phyloP scores from a whole-genome alignment of 1,140 invertebrate species.

The Drosophila santomea region DNA sequence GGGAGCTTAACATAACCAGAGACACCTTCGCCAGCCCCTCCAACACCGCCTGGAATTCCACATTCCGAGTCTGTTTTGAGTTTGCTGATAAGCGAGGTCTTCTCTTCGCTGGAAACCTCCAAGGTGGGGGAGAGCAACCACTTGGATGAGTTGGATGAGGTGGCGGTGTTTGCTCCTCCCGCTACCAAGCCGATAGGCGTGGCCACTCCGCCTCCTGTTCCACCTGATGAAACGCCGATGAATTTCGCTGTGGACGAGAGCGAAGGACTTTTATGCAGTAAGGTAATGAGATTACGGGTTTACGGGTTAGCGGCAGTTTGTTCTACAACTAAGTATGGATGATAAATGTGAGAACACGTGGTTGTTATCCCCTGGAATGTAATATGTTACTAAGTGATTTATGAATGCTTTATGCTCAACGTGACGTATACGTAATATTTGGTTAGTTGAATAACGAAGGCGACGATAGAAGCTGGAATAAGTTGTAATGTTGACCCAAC shows the following conservation, averaged over 20 bases:
- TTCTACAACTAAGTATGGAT: slow-evolving; percentile 47
- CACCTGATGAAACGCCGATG: slow-evolving; percentile 62
- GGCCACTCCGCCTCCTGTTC: slow-evolving; percentile 7
- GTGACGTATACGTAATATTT: slow-evolving; percentile 45
- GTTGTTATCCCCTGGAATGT: slow-evolving; percentile 21
- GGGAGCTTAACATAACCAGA: slow-evolving; percentile 87
- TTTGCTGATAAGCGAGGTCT: slow-evolving; percentile 78
- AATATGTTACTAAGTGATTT: slow-evolving; percentile 29
- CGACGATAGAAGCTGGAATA: slow-evolving; percentile 42
- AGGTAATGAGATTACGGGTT: slow-evolving; percentile 79
- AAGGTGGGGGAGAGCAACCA: slow-evolving; percentile 82
- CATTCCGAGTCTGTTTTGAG: slow-evolving; percentile 75
- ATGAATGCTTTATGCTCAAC: slow-evolving; percentile 26
- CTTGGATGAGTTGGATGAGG: slow-evolving; percentile 76
- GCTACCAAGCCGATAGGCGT: slow-evolving; percentile 31
- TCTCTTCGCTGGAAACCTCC: slow-evolving; percentile 79
- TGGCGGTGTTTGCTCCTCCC: slow-evolving; percentile 43
- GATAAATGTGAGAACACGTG: slow-evolving; percentile 14
- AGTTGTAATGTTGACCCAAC: slow-evolving; percentile 27
- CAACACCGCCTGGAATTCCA: slow-evolving; percentile 15
- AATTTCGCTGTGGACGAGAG: slow-evolving; percentile 84
- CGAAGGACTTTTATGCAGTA: slow-evolving; percentile 84
- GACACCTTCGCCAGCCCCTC: slow-evolving; percentile 3
- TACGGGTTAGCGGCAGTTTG: slow-evolving; percentile 40
- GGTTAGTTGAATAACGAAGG: slow-evolving; percentile 34